Evolutionary conservation across 1,140 invertebrate species (phyloP).

Genomic region (Fopius arisanus): DNA sequence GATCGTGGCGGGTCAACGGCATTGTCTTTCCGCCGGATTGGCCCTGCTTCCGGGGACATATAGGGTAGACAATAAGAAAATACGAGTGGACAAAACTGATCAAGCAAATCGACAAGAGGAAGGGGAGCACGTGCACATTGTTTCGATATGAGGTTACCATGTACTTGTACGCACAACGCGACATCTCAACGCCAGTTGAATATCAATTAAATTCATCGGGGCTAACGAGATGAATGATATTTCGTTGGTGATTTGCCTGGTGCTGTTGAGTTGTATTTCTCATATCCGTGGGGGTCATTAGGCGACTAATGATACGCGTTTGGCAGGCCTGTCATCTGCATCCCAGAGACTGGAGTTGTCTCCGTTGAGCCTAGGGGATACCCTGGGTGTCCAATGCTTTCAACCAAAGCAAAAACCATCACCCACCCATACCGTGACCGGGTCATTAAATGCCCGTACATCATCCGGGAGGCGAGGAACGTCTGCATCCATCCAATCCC

Average conservation of each 20-base stretch:
- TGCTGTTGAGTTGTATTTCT: neutral
- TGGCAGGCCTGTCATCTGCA: constrained; percentile 25
- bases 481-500: neutral
- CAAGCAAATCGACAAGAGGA: constrained; percentile 9
- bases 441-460: constrained; percentile 53
- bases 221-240: constrained; percentile 17
- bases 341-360: constrained; percentile 27
- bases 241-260: neutral
- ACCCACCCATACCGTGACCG: constrained; percentile 8
- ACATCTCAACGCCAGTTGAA: constrained; percentile 19
- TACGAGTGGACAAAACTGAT: constrained; percentile 20
- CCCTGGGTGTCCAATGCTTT: neutral
- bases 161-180: neutral
- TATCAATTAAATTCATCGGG: neutral
- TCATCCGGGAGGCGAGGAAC: constrained; percentile 43
- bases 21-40: constrained; percentile 64
- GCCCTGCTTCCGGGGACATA: constrained; percentile 66
- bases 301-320: constrained; percentile 15
- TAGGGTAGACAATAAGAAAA: constrained; percentile 64
- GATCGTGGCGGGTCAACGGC: constrained; percentile 64
- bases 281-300: neutral
- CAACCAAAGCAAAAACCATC: neutral
- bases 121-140: constrained; percentile 29
- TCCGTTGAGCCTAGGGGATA: neutral
- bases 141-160: constrained; percentile 9